Evolutionary conservation across 2,113 vertebrate species (phyloP), one percentile per base, ranked within the genome.

Genomic region (Oryzias celebensis): DNA sequence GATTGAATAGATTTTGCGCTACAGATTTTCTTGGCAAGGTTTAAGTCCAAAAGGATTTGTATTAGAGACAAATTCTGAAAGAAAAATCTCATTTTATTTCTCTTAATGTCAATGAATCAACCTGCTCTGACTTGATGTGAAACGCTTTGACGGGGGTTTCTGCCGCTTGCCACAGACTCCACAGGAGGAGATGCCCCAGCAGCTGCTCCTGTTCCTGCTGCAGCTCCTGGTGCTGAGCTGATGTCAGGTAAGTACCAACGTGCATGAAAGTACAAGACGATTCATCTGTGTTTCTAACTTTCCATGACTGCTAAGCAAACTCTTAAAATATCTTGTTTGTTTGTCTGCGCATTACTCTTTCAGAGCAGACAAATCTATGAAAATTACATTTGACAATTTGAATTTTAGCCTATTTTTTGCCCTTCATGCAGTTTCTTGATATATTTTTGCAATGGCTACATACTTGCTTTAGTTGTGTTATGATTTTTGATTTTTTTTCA

Each of bases 101-200:
- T 89, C 85, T 91, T 89, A 45, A 87, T 82, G 91, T 93, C 88
- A 92, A 90, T 14, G 55, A 61, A 59, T 76, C 47, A 24, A 49
- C 65, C 58, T 41, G 3, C 70, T 62, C 28, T 63, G 62, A 55
- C 68, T 60, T 60, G 74, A 55, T 48, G 48, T 31, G 59, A 52
- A 22, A 22, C 52, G 62, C 43, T 77, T 14, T 65, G 45, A 62
- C 54, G 68, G 53, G 49, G 65, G 48, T 68, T 61, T 18, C 47
- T 41, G 72, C 64, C 62, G 65, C 64, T 62, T 52, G 57, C 62
- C 90, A 46, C 62, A 99, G 96, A 98, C 90, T 92, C 96, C 65
- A 93, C 96, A 87, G 95, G 94, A 88, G 75, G 93, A 85, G 94
- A 97, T 43, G 78, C 94, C 69, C 91, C 94, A 65, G 90, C 93